Evolutionary conservation across 2,888 invertebrate species (phyloP), one percentile per base, ranked within the genome.

Genomic region (Eristalis pertinax): DNA sequence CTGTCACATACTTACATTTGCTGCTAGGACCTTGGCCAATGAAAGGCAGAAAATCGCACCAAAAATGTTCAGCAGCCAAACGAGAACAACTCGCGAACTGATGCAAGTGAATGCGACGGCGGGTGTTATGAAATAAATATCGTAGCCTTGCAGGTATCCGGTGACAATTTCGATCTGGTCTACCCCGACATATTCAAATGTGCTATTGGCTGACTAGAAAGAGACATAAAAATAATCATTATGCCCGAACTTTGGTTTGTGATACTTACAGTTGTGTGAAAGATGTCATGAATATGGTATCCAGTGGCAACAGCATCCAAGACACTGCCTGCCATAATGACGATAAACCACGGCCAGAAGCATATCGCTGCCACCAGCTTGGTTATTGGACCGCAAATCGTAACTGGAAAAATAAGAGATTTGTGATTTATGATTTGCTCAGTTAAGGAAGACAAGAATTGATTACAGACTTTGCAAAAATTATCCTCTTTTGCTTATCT

Each of bases 51-150:
- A 92, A 26, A 90, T 89, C 15, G 90, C 88, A n/a, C 92, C 93
- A 58, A 92, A 90, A 5, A 94, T 89, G 84, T 95, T 95, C n/a
- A 94, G 76, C 11, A 94, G 29, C 91, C 94, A 94, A 35, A 94
- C 90, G 0, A 94, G 77, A 2, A 92, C 92, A 60, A 94, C 92
- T 29, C 94, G 93, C 0, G 93, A 93, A 89, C 94, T 94, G 2
- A 94, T 69, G 13, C 94, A 90, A 3, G 93, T 93, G 93, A 95
- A 93, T 10, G 93, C 88, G 91, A 94, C 93, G 0, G 94, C 90
- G 0, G 94, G 92, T 11, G 91, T 90, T 3, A 91, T 76, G 22
- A 91, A 92, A 67, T 91, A 91, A 3, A 90, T 89, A 26, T 91
- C 91, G 74, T 90, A 91, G 1, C 82, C 89, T 5, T 90, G 81